Evolutionary conservation across 2,797 vertebrate genomes (phyloP).

Genomic region (Urophycis tenuis): DNA sequence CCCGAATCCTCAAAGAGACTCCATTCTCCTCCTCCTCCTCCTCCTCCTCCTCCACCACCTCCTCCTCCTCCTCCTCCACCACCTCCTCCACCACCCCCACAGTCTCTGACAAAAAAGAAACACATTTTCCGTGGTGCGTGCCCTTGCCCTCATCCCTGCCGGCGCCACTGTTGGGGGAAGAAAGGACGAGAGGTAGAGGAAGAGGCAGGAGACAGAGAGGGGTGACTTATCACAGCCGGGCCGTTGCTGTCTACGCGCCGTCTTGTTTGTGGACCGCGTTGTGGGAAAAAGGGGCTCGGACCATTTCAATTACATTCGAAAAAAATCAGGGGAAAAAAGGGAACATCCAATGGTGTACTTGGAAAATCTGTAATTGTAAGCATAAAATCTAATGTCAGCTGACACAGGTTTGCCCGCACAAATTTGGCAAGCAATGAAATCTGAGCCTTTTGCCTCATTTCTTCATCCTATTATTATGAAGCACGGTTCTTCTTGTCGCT

Average conservation of each 20-base stretch:
- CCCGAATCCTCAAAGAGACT: slow-evolving; percentile 64
- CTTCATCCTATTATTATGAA: neutral
- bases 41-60: too few species aligned
- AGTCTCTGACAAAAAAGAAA: neutral
- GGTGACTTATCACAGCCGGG: slow-evolving; percentile 41
- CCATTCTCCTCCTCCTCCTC: slow-evolving; percentile 32
- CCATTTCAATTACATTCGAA: neutral
- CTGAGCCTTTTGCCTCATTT: neutral
- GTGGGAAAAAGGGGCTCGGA: neutral
- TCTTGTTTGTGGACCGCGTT: neutral
- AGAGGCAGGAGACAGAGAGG: slow-evolving; percentile 18
- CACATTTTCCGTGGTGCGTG: neutral
- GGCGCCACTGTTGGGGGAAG: neutral
- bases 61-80: too few species aligned
- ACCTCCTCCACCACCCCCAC: neutral
- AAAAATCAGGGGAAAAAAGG: neutral
- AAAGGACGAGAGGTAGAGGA: slow-evolving; percentile 16
- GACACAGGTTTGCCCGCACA: neutral
- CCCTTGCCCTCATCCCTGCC: neutral
- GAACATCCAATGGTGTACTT: neutral
- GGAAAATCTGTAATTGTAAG: neutral
- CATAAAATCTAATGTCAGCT: neutral
- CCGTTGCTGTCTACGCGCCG: neutral
- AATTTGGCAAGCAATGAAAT: neutral
- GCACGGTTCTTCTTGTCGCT: neutral